Conservation (phyloP, 2,888 invertebrate species). For the Amphimallon solstitiale region DNA sequence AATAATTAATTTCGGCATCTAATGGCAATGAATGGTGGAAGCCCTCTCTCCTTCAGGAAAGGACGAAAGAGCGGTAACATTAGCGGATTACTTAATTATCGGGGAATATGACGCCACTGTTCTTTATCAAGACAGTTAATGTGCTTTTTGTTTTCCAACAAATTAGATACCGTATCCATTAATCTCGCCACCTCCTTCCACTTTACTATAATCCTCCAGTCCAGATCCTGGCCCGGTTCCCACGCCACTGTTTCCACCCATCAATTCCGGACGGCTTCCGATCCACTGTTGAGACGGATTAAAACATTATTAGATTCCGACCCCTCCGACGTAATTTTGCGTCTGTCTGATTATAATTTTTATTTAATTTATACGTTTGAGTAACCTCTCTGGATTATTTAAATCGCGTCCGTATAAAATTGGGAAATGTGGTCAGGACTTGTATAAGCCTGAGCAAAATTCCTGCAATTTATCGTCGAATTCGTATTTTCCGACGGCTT, state of each 20-base stretch:
- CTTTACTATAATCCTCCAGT: neutral
- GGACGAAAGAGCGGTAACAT: neutral
- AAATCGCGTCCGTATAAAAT: neutral
- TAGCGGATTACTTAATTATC: constrained; percentile 9
- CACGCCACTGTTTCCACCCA: neutral
- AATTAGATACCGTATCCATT: constrained; percentile 31
- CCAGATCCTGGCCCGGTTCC: neutral
- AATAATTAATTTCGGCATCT: constrained; percentile 9
- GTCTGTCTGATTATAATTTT: constrained; percentile 8
- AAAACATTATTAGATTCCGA: constrained; percentile 12
- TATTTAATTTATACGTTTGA: constrained; percentile 1
- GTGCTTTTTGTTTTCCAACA: constrained; percentile 28
- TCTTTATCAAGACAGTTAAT: constrained; percentile 4
- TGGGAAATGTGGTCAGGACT: neutral
- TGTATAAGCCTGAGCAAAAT: no score
- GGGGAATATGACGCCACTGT: constrained; percentile 11
- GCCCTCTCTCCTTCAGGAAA: neutral
- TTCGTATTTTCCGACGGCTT: no score
- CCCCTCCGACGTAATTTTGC: neutral
- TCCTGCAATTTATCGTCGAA: no score
- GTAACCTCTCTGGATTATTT: neutral
- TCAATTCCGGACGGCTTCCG: neutral
- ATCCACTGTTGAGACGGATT: constrained; percentile 11
- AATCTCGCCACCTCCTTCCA: neutral
- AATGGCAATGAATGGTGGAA: no score